Percentiles rank a stretch among this genome's conserved stretches.
phyloP scores from a whole-genome alignment of 92 coral and sea anemone species.

The Zoanthus sociatus region DNA sequence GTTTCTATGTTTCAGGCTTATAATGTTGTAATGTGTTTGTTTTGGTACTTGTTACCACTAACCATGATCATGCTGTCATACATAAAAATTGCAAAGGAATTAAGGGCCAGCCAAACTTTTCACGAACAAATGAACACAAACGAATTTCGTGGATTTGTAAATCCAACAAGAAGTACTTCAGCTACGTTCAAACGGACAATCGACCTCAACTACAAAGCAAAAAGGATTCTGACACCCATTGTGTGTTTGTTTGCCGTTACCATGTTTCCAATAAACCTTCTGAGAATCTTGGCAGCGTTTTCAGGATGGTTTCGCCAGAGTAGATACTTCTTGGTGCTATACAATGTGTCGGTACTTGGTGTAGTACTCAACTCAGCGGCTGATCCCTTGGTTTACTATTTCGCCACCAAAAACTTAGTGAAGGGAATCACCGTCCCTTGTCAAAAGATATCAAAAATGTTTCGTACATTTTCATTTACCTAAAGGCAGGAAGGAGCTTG shows the following conservation, averaged over 20 bases:
- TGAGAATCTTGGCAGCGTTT: constrained; percentile 68
- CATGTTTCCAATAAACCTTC: constrained; percentile 82
- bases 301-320: constrained; percentile 56
- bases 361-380: constrained; percentile 78
- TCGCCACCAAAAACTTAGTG: constrained; percentile 77
- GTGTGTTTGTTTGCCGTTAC: constrained; percentile 83
- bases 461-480: constrained; percentile 5
- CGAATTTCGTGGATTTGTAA: background rate
- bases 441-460: constrained; percentile 31
- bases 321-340: constrained; percentile 69
- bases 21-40: constrained; percentile 52
- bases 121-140: constrained; percentile 56
- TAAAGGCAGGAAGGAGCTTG: background rate
- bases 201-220: constrained; percentile 80
- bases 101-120: constrained; percentile 75
- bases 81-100: constrained; percentile 66
- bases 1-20: constrained; percentile 54
- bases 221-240: constrained; percentile 84
- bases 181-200: constrained; percentile 57
- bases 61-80: constrained; percentile 75
- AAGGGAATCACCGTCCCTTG: constrained; percentile 27
- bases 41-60: constrained; percentile 83
- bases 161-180: background rate
- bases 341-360: constrained; percentile 74
- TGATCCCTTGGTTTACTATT: constrained; percentile 86